Evolutionary conservation across 2,113 vertebrate genomes (phyloP), one percentile per base, ranked within the genome.

Genomic region (Sinocyclocheilus rhinocerous): DNA sequence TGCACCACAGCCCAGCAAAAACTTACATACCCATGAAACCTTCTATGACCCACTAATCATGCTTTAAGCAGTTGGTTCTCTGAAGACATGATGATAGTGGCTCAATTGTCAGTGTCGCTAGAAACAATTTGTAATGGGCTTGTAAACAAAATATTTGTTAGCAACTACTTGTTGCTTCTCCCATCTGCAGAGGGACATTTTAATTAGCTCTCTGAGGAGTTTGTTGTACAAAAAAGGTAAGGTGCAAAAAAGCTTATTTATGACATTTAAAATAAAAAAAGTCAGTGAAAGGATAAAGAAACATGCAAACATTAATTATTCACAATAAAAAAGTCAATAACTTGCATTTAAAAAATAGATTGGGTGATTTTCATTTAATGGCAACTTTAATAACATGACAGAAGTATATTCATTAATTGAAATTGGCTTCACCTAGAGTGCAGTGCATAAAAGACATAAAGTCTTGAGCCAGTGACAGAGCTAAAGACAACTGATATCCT

Each of bases 41-140:
- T 69, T 82, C 15, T 50, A 12, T 69, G 39, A 82, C 63, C 22
- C 59, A 69, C 80, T 7, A 69, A 69, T 82, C 63, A 50, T 82
- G 42, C 15, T 69, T 48, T 82, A 29, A 82, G 69, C 24, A 29
- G 24, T 69, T 52, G 26, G 11, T 26, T 52, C 63, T 69, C 59
- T 48, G 8, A 59, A 59, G 76, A n/a, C 29, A 13, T 59, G 52
- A 79, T n/a, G 20, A 77, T 20, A 36, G 6, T 8, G 6, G 26
- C 42, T 9, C 42, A 2, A 45, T 12, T 82, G 42, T 69, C 63
- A 82, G 36, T 18, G 15, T 65, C 16, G 0, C 52, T 52, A 82
- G 24, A 70, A 82, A 70, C 63, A 52, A n/a, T 82, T 15, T n/a
- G 4, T 52, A 70, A 69, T 81, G 42, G 26, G 18, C 50, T 77